Percentiles rank a stretch among this genome's conserved stretches.
Evolutionary conservation across 2,113 vertebrate species (phyloP).

Genomic region (Agelaius tricolor): DNA sequence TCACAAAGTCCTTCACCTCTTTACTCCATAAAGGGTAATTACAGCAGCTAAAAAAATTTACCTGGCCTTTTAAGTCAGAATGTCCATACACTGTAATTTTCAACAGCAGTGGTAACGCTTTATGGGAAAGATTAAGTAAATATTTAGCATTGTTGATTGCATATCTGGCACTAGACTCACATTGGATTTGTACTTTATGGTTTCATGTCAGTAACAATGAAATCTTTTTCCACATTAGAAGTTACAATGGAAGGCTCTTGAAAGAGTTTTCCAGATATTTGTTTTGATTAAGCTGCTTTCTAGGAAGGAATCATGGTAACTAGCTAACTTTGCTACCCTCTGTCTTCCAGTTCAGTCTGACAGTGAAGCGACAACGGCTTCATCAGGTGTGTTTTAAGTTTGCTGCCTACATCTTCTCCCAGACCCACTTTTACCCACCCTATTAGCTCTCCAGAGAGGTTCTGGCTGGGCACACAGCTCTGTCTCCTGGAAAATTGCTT

Average conservation of each 20-base stretch:
- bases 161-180: neutral
- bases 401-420: neutral
- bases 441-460: neutral
- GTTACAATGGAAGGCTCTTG: neutral
- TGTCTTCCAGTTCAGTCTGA: constrained; percentile 48
- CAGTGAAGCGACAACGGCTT: neutral
- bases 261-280: neutral
- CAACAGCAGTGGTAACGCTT: neutral
- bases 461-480: neutral
- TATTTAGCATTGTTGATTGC: neutral
- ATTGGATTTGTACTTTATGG: neutral
- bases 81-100: neutral
- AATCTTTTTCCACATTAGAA: neutral
- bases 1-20: neutral
- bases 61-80: neutral
- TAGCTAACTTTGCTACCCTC: neutral
- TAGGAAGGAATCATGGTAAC: neutral
- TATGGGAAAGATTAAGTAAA: neutral
- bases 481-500: neutral
- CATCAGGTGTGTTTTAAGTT: constrained; percentile 31
- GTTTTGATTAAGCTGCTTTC: neutral
- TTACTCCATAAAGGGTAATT: neutral
- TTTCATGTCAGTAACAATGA: neutral
- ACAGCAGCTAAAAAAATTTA: neutral
- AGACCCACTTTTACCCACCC: neutral